A percentile compares a stretch with the other conserved stretches of the same genome.
Evolutionary conservation across 1,140 invertebrate species (phyloP).

Genomic region (Drosophila mauritiana): DNA sequence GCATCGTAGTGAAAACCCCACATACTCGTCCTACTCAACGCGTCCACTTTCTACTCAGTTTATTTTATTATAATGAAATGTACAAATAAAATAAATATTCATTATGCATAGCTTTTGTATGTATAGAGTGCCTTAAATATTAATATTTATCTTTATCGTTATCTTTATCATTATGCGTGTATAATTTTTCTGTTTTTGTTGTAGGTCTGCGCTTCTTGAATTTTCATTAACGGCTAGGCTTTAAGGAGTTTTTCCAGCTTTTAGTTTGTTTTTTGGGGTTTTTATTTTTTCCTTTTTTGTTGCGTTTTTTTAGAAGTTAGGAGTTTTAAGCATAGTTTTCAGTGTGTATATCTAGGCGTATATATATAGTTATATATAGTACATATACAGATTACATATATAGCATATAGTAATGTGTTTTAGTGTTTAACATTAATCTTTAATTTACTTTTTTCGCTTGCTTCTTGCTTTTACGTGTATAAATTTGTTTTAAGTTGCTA

Average conservation of each 20-base stretch:
- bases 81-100: conserved; percentile 84
- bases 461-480: conserved; percentile 40
- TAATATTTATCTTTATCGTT: conserved; percentile 57
- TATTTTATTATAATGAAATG: conserved; percentile 82
- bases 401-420: conserved; percentile 63
- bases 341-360: conserved; percentile 51
- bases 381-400: conserved; percentile 71
- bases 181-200: conserved; percentile 37
- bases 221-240: conserved; percentile 33
- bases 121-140: conserved; percentile 71
- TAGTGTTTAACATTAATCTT: conserved; percentile 53
- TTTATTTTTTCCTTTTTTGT: conserved; percentile 47
- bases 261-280: conserved; percentile 57
- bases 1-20: conserved; percentile 20
- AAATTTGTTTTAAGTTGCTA: conserved; percentile 57
- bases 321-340: conserved; percentile 74
- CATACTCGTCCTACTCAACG: conserved; percentile 23
- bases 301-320: conserved; percentile 66
- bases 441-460: conserved; percentile 46
- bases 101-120: conserved; percentile 75
- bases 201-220: conserved; percentile 19
- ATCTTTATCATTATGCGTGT: conserved; percentile 28
- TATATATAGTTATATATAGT: conserved; percentile 65
- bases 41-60: conserved; percentile 54
- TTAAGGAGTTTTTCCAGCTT: conserved; percentile 58